Evolutionary conservation across 2,888 invertebrate genomes (phyloP).

Genomic region (Mythimna albipuncta): DNA sequence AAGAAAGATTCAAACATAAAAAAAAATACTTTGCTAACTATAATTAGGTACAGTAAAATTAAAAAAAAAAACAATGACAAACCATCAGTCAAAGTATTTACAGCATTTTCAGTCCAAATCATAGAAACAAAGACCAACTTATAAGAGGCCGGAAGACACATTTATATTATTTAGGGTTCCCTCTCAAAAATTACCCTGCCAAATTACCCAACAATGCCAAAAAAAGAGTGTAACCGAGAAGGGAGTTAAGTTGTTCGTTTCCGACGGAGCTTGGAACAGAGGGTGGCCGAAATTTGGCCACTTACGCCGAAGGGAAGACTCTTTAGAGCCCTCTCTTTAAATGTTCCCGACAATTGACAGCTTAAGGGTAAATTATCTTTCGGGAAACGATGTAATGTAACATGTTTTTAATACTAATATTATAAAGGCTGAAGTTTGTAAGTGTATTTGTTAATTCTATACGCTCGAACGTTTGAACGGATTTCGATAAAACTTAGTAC

Average conservation of each 20-base stretch:
- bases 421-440: too few relatives aligned
- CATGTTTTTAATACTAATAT: background rate
- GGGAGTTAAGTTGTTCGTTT: slow-evolving; percentile 52
- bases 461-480: too few relatives aligned
- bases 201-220: slow-evolving; percentile 46
- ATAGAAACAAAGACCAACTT: background rate
- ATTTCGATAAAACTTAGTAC: too few relatives aligned
- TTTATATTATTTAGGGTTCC: slow-evolving; percentile 6
- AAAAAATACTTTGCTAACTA: too few relatives aligned
- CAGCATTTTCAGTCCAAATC: background rate
- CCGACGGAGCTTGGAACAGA: slow-evolving; percentile 26
- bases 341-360: slow-evolving; percentile 50
- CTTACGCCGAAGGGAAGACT: slow-evolving; percentile 62
- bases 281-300: slow-evolving; percentile 68
- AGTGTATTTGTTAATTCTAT: too few relatives aligned
- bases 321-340: slow-evolving; percentile 51
- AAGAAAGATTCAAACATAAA: too few relatives aligned
- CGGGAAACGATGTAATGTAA: background rate
- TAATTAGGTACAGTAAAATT: too few relatives aligned
- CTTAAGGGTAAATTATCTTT: slow-evolving; percentile 21
- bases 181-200: slow-evolving; percentile 22
- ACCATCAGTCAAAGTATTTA: background rate
- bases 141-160: background rate
- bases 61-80: too few relatives aligned
- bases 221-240: slow-evolving; percentile 52